Evolutionary conservation across 2,113 vertebrate species (phyloP), one percentile per base, ranked within the genome.

Genomic region (Grus americana): DNA sequence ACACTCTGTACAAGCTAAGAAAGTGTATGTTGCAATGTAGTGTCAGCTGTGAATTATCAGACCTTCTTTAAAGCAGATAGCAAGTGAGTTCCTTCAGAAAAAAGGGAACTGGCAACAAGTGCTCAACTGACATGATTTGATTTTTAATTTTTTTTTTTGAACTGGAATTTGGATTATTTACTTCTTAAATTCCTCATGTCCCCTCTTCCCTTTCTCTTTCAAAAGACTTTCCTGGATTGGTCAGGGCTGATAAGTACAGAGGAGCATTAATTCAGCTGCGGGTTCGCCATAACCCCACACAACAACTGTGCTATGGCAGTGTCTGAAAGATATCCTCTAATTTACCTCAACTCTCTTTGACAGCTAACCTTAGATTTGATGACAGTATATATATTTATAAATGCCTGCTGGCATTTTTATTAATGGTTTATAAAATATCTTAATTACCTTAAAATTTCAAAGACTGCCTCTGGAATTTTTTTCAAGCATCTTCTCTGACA

Each of bases 1-100:
- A 67, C 92, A 84, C n/a, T 85, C 81, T 84, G 65, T 52, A 70
- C 57, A 92, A 82, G 49, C 73, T 89, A 92, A 92, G 63, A 67
- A 91, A 92, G 9, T 73, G 14, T 52, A 50, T 47, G 13, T 72
- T 89, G 23, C 40, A 87, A 16, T 1, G 10, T 36, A 55, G 34
- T 21, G 63, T 92, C 91, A 88, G 80, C 78, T 63, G 61, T 84
- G 86, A 88, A 70, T 84, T 90, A 84, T 90, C 57, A 75, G 32
- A 11, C 30, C 44, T 75, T 83, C 61, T 93, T 89, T 86, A 75
- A 65, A 75, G 50, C 32, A 74, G 87, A 88, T 73, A 79, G 55
- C 38, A 23, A 52, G 18, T 40, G 61, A 54, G 32, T 14, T 92
- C 34, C 40, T 91, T 78, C 65, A 83, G 59, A 67, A 72, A 78